Evolutionary conservation across 2,797 vertebrate species (phyloP), one percentile per base, ranked within the genome.

Genomic region (Protonibea diacanthus): DNA sequence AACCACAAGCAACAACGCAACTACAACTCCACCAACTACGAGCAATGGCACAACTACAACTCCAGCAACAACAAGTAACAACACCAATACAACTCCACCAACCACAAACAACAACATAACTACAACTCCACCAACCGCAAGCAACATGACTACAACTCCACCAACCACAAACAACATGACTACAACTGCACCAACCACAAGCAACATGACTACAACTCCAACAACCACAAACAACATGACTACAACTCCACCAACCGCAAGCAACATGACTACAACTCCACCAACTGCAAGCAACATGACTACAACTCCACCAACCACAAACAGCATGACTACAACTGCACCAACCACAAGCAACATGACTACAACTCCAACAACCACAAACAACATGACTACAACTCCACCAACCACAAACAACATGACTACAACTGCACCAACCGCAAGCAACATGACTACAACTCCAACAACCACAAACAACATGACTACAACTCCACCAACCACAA

Each of bases 121-220:
- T 4, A 13, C 17, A 0, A 57, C 0, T 11, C 4, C 23, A 8
- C 9, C 20, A 0, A 60, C 3, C 0, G 33, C 11, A 0, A 0
- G 2, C 29, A 0, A 15, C 15, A 60, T 20, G 3, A 65, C 52
- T 4, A 17, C 17, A 0, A 57, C 0, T 11, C 4, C 23, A 5
- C 13, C 20, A 0, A 60, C 3, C 0, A 42, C 11, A 0, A 0
- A n/a, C 0, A 0, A 15, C 15, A 60, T n/a, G 3, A 65, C 52
- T n/a, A 4, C 12, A 0, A 9, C 0, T 21, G 17, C 44, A n/a
- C 33, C 23, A 0, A 27, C 5, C 4, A 6, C 29, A 0, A 27
- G n/a, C 2, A 3, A 12, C 49, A 52, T 58, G 13, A 75, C 62
- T 5, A 4, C 25, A 0, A 15, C 0, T 20, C 8, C 47, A 42